Conservation (phyloP, 2,888 invertebrate species). For the Drosophila neonasuta region DNA sequence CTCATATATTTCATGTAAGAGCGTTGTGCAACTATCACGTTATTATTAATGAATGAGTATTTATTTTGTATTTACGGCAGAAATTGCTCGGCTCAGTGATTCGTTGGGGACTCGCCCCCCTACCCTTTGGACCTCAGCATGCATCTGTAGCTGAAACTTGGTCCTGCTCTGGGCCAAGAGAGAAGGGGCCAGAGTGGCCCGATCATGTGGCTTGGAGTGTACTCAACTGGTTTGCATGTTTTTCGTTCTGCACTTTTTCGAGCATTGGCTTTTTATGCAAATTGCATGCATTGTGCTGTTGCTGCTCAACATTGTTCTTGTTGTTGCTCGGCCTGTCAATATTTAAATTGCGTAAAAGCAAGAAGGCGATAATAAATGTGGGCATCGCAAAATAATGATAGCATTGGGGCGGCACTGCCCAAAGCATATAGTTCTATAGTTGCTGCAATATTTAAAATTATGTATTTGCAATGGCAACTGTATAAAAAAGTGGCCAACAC, state of each 20-base stretch:
- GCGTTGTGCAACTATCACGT: conserved; percentile 67
- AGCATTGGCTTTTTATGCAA: conserved; percentile 66
- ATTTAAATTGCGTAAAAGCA: conserved; percentile 59
- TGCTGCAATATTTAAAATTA: conserved; percentile 75
- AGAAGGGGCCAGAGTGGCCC: not conserved
- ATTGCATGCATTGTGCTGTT: conserved; percentile 57
- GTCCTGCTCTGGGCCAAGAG: no score
- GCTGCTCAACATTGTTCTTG: conserved; percentile 7
- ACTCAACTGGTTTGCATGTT: conserved; percentile 25
- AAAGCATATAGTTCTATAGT: conserved; percentile 83
- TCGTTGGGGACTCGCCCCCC: conserved; percentile 13
- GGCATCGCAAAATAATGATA: conserved; percentile 52
- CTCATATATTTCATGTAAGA: conserved; percentile 29
- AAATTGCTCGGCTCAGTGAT: conserved; percentile 56
- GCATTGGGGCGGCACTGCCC: conserved; percentile 68
- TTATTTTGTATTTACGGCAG: conserved; percentile 74
- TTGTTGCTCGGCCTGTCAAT: conserved; percentile 52
- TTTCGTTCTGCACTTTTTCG: conserved; percentile 29
- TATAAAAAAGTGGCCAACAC: not conserved
- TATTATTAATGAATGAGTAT: conserved; percentile 77
- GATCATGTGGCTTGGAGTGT: conserved; percentile 29
- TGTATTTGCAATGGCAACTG: conserved; percentile 15
- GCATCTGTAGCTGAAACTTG: not conserved
- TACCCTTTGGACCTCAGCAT: not conserved
- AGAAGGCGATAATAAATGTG: conserved; percentile 52